phyloP scores from a whole-genome alignment of 2,888 invertebrate genomes.

The Seira ritae region DNA sequence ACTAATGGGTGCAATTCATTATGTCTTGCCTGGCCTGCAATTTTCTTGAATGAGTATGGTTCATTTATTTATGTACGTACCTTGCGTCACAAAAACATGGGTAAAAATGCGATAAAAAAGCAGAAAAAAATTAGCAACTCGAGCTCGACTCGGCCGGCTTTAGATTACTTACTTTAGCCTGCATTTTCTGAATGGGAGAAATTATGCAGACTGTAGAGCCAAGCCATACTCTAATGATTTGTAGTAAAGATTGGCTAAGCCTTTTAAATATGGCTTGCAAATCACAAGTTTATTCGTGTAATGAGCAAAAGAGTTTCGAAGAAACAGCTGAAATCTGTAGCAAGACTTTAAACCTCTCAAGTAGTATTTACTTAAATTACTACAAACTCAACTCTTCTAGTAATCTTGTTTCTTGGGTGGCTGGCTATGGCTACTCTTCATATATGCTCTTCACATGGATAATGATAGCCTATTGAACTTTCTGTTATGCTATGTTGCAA shows the following conservation, averaged over 20 bases:
- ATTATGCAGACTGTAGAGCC: too few species aligned
- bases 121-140: too few species aligned
- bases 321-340: background rate
- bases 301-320: background rate
- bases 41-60: too few species aligned
- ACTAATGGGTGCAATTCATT: too few species aligned
- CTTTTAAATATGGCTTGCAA: background rate
- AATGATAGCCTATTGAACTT: conserved; percentile 48
- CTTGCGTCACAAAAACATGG: background rate
- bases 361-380: too few species aligned
- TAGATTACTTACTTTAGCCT: background rate
- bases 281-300: background rate
- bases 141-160: background rate
- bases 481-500: background rate
- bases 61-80: background rate
- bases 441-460: background rate
- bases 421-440: background rate
- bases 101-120: background rate
- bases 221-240: background rate
- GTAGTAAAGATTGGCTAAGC: background rate
- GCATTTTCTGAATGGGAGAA: background rate
- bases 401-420: conserved; percentile 44
- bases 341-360: too few species aligned
- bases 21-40: too few species aligned
- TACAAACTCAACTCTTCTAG: background rate